phyloP scores from a whole-genome alignment of 2,797 vertebrate genomes.

The Capromys pilorides region DNA sequence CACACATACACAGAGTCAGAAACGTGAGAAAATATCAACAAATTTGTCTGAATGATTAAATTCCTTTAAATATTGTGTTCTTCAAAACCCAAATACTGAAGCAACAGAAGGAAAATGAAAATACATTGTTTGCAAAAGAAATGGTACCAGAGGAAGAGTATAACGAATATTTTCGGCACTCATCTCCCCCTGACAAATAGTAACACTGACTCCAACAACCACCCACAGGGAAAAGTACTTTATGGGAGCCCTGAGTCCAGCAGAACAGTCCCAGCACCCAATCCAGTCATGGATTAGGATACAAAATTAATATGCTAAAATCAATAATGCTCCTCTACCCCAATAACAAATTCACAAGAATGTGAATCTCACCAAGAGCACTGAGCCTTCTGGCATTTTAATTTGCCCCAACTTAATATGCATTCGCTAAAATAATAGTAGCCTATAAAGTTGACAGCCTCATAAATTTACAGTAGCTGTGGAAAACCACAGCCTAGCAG shows the following conservation, averaged over 20 bases:
- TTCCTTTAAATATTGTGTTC: background rate
- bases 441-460: background rate
- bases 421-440: background rate
- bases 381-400: background rate
- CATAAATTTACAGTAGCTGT: background rate
- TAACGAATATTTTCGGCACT: background rate
- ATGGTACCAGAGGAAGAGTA: background rate
- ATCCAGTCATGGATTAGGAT: background rate
- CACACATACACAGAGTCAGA: background rate
- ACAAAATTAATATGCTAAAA: background rate
- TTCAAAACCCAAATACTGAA: background rate
- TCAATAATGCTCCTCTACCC: background rate
- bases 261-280: background rate
- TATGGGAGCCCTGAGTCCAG: background rate
- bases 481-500: background rate
- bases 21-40: background rate
- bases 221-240: background rate
- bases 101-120: background rate
- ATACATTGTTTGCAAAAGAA: background rate
- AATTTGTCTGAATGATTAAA: background rate
- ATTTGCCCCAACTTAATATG: background rate
- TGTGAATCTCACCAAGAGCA: background rate
- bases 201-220: background rate
- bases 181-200: background rate
- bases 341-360: background rate